A percentile compares a stretch with the other conserved stretches of the same genome.
Conservation (phyloP, 2,113 vertebrate genomes). For the Burhinus bistriatus region DNA sequence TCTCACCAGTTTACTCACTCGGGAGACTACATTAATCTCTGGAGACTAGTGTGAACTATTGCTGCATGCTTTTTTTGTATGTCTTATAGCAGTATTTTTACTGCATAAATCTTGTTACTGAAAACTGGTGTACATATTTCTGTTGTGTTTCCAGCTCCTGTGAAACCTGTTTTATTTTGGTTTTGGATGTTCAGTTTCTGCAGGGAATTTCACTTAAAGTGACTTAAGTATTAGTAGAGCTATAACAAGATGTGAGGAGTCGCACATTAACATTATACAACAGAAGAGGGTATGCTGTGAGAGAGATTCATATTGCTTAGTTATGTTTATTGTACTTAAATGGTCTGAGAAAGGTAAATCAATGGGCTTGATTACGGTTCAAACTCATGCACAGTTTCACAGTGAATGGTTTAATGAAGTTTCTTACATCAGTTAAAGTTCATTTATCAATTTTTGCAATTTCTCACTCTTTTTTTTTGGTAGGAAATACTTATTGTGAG, state of each 20-base stretch:
- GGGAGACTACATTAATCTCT: neutral
- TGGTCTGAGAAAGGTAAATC: neutral
- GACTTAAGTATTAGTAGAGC: neutral
- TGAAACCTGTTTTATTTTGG: neutral
- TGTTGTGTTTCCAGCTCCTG: neutral
- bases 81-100: conserved; percentile 22
- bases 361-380: neutral
- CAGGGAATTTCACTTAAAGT: neutral
- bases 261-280: neutral
- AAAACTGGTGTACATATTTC: neutral
- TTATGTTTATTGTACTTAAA: neutral
- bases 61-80: neutral
- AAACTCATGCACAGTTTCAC: neutral
- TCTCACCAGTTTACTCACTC: neutral
- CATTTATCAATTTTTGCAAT: neutral
- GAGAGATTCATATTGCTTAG: neutral
- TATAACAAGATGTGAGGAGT: neutral
- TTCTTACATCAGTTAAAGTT: neutral
- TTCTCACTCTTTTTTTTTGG: neutral
- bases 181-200: neutral
- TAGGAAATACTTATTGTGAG: neutral
- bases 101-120: conserved; percentile 16
- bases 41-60: neutral
- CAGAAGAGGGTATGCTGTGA: neutral
- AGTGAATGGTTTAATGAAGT: neutral